A percentile compares a stretch with the other conserved stretches of the same genome.
Evolutionary conservation across 2,113 vertebrate genomes (phyloP).

Genomic region (Ictidomys tridecemlineatus): DNA sequence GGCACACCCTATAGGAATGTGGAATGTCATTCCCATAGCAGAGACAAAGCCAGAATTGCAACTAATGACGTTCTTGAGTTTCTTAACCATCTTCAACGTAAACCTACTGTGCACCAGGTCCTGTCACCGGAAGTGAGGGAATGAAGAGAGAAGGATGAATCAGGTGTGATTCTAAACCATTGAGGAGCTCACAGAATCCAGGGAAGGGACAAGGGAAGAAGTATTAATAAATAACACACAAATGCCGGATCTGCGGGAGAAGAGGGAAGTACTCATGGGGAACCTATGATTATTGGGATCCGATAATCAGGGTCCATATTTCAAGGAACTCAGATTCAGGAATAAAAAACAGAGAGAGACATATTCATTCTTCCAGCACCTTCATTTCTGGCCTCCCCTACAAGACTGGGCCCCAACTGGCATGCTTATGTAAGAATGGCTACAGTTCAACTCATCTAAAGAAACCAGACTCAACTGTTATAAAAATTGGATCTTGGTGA

Average conservation of each 20-base stretch:
- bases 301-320: neutral
- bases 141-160: neutral
- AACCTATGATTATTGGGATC: neutral
- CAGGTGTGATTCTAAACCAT: neutral
- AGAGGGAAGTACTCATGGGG: rapidly evolving
- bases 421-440: neutral
- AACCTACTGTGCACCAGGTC: neutral
- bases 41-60: neutral
- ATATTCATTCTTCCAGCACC: rapidly evolving
- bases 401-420: neutral
- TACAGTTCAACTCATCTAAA: neutral
- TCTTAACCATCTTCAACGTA: neutral
- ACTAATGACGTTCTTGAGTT: neutral
- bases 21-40: neutral
- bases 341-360: neutral
- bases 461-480: neutral
- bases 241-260: neutral
- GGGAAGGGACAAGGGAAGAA: neutral
- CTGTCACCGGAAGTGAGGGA: neutral
- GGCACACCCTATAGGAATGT: neutral
- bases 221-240: neutral
- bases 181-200: neutral
- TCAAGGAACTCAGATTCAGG: neutral
- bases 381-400: neutral
- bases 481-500: neutral